Evolutionary conservation across 2,888 invertebrate species (phyloP).

Genomic region (Sesamia inferens): DNA sequence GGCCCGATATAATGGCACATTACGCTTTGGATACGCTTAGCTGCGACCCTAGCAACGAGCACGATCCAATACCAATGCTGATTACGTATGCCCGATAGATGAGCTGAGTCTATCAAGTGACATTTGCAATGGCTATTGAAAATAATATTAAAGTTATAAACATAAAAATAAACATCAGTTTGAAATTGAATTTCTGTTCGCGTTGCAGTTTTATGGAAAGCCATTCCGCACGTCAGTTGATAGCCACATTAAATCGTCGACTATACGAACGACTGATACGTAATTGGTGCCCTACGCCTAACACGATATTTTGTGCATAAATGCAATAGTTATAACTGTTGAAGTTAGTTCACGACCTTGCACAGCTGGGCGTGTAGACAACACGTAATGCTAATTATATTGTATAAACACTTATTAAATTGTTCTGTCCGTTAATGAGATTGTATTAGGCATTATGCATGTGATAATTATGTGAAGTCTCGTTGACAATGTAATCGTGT

Average conservation of each 20-base stretch:
- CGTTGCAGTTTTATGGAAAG: not conserved
- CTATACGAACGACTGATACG: constrained; percentile 67
- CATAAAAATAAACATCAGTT: too few species aligned
- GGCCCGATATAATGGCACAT: constrained; percentile 63
- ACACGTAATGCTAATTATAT: constrained; percentile 75
- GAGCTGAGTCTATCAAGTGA: constrained; percentile 66
- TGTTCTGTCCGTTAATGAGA: constrained; percentile 74
- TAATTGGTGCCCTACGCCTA: constrained; percentile 71
- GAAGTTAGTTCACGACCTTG: constrained; percentile 79
- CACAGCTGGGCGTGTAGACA: constrained; percentile 82
- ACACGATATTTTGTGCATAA: constrained; percentile 76
- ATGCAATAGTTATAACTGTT: constrained; percentile 72
- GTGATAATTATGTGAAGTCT: constrained; percentile 79
- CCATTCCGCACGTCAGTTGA: constrained; percentile 61
- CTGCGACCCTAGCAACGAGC: constrained; percentile 79
- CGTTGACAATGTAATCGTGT: constrained; percentile 65
- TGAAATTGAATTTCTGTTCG: not conserved
- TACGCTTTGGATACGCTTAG: constrained; percentile 82
- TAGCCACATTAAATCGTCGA: constrained; percentile 59
- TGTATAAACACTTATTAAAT: constrained; percentile 70
- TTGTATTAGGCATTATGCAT: constrained; percentile 77
- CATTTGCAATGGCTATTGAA: constrained; percentile 58
- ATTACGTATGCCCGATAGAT: constrained; percentile 72
- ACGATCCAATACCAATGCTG: constrained; percentile 72
- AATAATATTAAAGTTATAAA: not conserved